These are phyloP conservation scores for Ecliptopera silaceata DNA, from an alignment of 2,888 invertebrate genomes.

Conservation along the genomic window DNA sequence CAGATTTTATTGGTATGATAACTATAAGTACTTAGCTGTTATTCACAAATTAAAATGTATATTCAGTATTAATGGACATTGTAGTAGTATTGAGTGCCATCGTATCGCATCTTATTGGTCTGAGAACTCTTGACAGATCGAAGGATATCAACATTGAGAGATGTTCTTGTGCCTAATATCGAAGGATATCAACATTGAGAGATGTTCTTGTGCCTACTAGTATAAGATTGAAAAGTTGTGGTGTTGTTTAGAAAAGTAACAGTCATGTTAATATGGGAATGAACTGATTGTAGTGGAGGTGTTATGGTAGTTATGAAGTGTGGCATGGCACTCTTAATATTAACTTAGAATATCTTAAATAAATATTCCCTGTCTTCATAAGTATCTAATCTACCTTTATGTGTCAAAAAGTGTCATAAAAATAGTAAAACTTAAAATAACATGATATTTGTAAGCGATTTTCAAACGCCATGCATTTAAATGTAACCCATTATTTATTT, in stretches of 20 bases:
- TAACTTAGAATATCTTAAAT: background rate
- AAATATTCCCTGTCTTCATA: background rate
- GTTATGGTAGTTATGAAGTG: background rate
- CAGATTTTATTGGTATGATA: conserved; percentile 14
- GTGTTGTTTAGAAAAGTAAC: background rate
- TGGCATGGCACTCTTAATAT: background rate
- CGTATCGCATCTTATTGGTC: conserved; percentile 3
- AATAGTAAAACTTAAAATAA: conserved; percentile 45
- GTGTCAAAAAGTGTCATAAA: conserved; percentile 35
- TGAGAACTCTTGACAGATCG: conserved; percentile 34
- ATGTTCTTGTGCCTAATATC: background rate
- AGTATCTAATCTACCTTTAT: background rate
- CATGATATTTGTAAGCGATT: conserved; percentile 31
- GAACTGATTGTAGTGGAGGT: background rate
- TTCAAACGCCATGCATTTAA: conserved; percentile 55
- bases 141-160: background rate
- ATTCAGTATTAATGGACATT: conserved; percentile 17
- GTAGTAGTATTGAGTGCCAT: conserved; percentile 16
- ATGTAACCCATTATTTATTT: conserved; percentile 45
- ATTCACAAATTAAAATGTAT: conserved; percentile 5
- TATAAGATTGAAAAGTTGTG: background rate
- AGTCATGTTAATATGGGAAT: background rate
- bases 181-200: background rate
- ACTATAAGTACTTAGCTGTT: conserved; percentile 8
- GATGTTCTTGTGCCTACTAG: background rate